A percentile compares a stretch with the other conserved stretches of the same genome.
Evolutionary conservation across 2,888 invertebrate species (phyloP).

Genomic region (Tipula confusa): DNA sequence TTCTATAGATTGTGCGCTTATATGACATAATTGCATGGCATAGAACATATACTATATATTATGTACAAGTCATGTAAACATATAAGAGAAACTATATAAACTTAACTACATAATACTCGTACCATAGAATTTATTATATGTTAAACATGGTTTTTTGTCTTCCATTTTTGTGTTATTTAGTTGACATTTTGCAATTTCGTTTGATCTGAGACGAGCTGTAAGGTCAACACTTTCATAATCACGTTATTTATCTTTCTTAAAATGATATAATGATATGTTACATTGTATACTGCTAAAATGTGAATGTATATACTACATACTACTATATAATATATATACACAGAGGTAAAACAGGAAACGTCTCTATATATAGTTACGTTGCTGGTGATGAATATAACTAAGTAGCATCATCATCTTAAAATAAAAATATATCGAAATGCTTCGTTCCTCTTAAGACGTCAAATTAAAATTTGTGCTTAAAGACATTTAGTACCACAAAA

Average conservation of each 20-base stretch:
- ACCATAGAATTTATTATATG: neutral
- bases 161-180: neutral
- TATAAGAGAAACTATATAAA: neutral
- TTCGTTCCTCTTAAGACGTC: too few species aligned
- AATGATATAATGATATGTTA: neutral
- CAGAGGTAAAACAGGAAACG: neutral
- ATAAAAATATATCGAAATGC: too few species aligned
- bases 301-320: too few species aligned
- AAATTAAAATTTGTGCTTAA: too few species aligned
- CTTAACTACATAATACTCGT: neutral
- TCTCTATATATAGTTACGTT: neutral
- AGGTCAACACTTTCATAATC: constrained; percentile 1
- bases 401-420: too few species aligned
- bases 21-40: neutral
- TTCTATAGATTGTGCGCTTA: neutral
- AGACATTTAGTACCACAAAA: too few species aligned
- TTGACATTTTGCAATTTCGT: neutral
- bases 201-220: neutral
- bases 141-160: neutral
- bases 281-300: neutral
- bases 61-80: neutral
- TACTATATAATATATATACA: neutral
- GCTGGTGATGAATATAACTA: too few species aligned
- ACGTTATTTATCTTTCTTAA: neutral
- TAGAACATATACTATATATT: neutral